Evolutionary conservation across 2,797 vertebrate genomes (phyloP), one percentile per base, ranked within the genome.

Genomic region (Clarias fuscus): DNA sequence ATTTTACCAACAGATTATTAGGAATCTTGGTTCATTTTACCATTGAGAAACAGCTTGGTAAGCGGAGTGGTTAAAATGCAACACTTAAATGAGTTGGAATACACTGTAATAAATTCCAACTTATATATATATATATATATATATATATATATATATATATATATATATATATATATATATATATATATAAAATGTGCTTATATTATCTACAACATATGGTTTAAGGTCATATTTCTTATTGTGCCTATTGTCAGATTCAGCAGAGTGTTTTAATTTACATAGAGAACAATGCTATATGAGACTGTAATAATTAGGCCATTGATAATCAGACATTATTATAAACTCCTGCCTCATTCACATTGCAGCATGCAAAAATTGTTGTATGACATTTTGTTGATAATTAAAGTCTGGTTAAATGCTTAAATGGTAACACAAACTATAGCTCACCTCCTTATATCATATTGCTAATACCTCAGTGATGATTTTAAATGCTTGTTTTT

Each of bases 161-260:
- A 30, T 30, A 30, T 30, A 30, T 30, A 30, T 30, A 30, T 30
- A 30, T 30, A 30, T 30, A 30, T 30, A 30, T 30, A 30, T 30
- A 30, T 30, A 30, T 30, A 18, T 82, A 65, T 82, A 70, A 82
- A 30, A 82, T 70, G 22, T 22, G 17, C n/a, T 70, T 56, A 30
- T 56, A 58, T 70, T 56, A 58, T 58, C 27, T 27, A 7, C 27
- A 82, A 18, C 40, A 65, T 65, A 81, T 48, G 78, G 78, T 43
- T 65, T n/a, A 62, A 48, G 78, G 78, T 81, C 24, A 65, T 27
- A 27, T 81, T 70, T 65, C 64, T 58, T 48, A 70, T 58, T 14
- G 80, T 68, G 37, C 3, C 11, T 4, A 43, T n/a, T 40, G 61
- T 81, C n/a, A 30, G 64, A 48, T 27, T 68, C 48, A 68, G 64